phyloP scores from a whole-genome alignment of 2,797 vertebrate species.

The Eulemur mongoz region DNA sequence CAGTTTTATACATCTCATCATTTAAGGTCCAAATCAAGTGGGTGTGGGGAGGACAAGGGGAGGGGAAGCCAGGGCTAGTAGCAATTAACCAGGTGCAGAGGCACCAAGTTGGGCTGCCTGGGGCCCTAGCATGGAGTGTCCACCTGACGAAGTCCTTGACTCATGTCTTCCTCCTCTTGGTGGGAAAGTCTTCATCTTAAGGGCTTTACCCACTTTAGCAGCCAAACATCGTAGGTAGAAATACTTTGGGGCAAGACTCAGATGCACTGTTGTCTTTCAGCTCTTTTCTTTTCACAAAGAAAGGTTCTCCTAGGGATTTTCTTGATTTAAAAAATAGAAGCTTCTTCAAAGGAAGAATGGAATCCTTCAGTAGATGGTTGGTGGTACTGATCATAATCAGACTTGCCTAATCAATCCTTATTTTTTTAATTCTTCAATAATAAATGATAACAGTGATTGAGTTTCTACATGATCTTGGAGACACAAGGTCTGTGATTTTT shows the following conservation, averaged over 20 bases:
- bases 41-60: neutral
- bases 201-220: neutral
- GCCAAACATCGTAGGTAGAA: neutral
- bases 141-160: neutral
- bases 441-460: neutral
- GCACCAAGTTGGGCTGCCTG: neutral
- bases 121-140: neutral
- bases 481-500: neutral
- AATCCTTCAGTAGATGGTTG: neutral
- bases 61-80: neutral
- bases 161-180: neutral
- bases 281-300: neutral
- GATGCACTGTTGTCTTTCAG: neutral
- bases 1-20: neutral
- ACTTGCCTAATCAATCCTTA: neutral
- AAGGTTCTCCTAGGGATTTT: neutral
- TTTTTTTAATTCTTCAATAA: neutral
- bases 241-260: neutral
- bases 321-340: neutral
- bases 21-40: neutral
- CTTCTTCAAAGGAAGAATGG: neutral
- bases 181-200: slow-evolving; percentile 10
- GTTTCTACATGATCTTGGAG: neutral
- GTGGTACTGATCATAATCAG: neutral
- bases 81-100: neutral